Base-by-base conservation (phyloP, 2,797 vertebrate genomes). In the Darevskia nairensis region DNA sequence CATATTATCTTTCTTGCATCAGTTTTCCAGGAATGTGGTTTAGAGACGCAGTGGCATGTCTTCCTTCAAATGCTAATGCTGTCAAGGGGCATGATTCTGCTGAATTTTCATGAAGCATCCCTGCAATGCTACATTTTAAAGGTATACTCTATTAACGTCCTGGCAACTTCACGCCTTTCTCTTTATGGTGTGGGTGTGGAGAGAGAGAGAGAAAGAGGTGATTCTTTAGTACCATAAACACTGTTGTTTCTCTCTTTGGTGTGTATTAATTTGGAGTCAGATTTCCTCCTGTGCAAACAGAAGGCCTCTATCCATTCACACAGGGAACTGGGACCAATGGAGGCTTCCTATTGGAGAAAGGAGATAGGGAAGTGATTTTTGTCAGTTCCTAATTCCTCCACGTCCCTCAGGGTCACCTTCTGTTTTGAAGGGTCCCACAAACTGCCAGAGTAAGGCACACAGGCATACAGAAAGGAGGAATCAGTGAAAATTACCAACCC, bases 51-150 rank as follows among this genome's bases (percentile, higher is more conserved):
- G 1, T 1, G 0, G 2, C 1, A 61, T 1, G 68, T 1, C 29
- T 3, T 84, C 27, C 64, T 86, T 55, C 66, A 39, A 50, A 71
- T 44, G 1, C 3, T 68, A 35, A 90, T 79, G 77, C n/a, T 25
- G 78, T 41, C 6, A 78, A 0, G 0, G 69, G 23, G 4, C 87
- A 89, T 1, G 0, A 66, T 79, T 91, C 81, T 91, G 1, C 15
- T 85, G 23, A 1, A 84, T 27, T 41, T 92, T 92, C n/a, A 89
- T 8, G 85, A 55, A 35, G 41, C 79, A 7, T 71, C 78, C 25
- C 39, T 41, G 88, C 8, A 32, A 2, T 32, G 80, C 82, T 2
- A 69, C 71, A 13, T 7, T 64, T 0, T 64, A 61, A 75, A 84
- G 84, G 87, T 41, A 2, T 1, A 75, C 7, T 39, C 79, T 21